Evolutionary conservation across 2,113 vertebrate genomes (phyloP).

Genomic region (Melierax canorus): DNA sequence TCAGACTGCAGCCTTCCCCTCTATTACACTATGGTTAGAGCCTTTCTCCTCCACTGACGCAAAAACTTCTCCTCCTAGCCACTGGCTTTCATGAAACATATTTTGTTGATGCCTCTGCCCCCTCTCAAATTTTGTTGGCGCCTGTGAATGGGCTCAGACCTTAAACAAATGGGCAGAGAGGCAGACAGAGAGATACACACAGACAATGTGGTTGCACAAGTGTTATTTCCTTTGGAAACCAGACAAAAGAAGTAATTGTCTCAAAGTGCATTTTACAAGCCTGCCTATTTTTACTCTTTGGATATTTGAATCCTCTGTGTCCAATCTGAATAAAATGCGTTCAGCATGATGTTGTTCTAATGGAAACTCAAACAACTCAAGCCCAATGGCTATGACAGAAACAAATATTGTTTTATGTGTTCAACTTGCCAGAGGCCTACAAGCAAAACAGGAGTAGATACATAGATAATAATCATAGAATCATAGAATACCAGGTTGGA

Average conservation of each 20-base stretch:
- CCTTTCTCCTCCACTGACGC: background rate
- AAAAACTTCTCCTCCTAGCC: background rate
- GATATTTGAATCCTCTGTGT: background rate
- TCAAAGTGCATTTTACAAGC: background rate
- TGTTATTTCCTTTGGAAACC: conserved; percentile 9
- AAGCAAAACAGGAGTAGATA: background rate
- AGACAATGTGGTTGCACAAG: background rate
- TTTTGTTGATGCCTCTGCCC: background rate
- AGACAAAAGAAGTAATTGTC: conserved; percentile 12
- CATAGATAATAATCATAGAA: background rate
- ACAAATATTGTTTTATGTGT: background rate
- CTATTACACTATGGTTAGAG: background rate
- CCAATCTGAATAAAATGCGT: background rate
- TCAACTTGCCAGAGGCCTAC: background rate
- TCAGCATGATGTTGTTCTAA: background rate
- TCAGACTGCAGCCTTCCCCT: background rate
- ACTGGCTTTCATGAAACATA: background rate
- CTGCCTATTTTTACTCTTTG: background rate
- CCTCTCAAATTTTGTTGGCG: background rate
- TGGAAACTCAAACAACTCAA: background rate
- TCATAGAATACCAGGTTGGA: background rate
- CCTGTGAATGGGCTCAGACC: background rate
- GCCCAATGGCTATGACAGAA: background rate
- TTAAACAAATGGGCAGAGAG: background rate
- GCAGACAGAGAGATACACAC: background rate